Base-by-base conservation (phyloP, 2,797 vertebrate genomes). In the Acropternis orthonyx region DNA sequence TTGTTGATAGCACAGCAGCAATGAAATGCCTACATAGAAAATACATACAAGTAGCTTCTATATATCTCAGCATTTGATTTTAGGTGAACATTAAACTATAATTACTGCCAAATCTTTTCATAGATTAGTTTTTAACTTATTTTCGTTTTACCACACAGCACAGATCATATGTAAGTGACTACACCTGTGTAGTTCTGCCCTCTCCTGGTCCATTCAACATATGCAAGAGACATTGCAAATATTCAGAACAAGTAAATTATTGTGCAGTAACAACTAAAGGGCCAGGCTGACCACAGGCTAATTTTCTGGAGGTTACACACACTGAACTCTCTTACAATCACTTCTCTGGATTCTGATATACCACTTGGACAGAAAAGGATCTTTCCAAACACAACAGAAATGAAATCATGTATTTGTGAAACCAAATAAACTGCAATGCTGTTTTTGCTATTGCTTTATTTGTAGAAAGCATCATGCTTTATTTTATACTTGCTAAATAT, bases 141-240 rank as follows among this genome's bases (percentile, higher is more conserved):
- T 71, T 81, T 62, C 32, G 1, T 41, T 39, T 9, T 36, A 23
- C 0, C 21, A 1, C 12, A 0, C 8, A 9, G 30, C 4, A 8
- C 0, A 32, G 51, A 21, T 0, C 23, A 4, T 30, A 7, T 0
- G 11, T 1, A 2, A 7, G 51, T 4, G 46, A 5, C 59, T 54
- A 39, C 23, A 9, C 61, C 90, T 78, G 89, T 10, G 77, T 43
- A 37, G 83, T 6, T 85, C 92, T 97, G 97, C 97, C 96, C 95
- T 52, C 97, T 96, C 81, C 93, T 96, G 96, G 93, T 52, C 66
- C 36, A 1, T 12, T 67, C 46, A 26, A 39, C 27, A 5, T 7
- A 3, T 8, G 37, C 69, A 68, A 44, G 34, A 27, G 28, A 41
- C 15, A 1, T 3, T 3, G 27, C 43, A 36, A 62, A n/a, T 17